These are phyloP conservation scores for Indicator maculatus DNA, from an alignment of 2,113 vertebrate genomes.

Conservation along the genomic window DNA sequence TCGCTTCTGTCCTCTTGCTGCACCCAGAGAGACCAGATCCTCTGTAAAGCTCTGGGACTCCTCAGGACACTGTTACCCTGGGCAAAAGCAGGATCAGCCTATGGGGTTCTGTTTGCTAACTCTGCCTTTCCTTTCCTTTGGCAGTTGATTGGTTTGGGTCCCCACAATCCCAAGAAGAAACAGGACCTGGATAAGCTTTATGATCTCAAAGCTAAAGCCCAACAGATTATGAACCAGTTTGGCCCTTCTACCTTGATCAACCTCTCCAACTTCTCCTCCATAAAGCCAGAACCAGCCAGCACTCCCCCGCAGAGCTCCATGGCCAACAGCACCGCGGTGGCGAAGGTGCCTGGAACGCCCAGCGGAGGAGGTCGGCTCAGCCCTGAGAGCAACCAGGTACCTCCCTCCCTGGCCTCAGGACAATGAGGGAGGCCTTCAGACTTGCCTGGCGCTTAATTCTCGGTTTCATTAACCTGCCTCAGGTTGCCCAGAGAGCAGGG, in stretches of 20 bases:
- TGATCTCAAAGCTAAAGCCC: slow-evolving; percentile 80
- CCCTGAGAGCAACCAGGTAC: slow-evolving; percentile 94
- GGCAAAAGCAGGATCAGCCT: accelerated
- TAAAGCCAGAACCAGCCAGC: slow-evolving; percentile 80
- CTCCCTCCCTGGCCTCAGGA: accelerated
- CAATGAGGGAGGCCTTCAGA: not conserved
- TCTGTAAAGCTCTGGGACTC: not conserved
- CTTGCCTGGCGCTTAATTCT: not conserved
- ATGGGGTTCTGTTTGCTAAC: not conserved
- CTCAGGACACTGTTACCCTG: not conserved
- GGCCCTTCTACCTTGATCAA: slow-evolving; percentile 84
- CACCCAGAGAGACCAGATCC: not conserved
- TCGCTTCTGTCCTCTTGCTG: not conserved
- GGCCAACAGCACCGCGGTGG: slow-evolving; percentile 89
- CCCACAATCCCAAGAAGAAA: slow-evolving; percentile 77
- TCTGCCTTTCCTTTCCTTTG: not conserved
- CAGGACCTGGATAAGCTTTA: slow-evolving; percentile 79
- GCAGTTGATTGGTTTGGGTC: slow-evolving; percentile 80
- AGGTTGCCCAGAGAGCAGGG: not conserved
- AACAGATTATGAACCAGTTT: slow-evolving; percentile 88
- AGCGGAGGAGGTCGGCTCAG: slow-evolving; percentile 85
- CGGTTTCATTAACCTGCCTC: not conserved
- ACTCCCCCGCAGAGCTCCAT: slow-evolving; percentile 84
- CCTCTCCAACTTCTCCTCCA: slow-evolving; percentile 83
- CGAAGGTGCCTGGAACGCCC: slow-evolving; percentile 80